phyloP scores from a whole-genome alignment of 1,140 invertebrate species.

The Hyposmocoma kahamanoa region DNA sequence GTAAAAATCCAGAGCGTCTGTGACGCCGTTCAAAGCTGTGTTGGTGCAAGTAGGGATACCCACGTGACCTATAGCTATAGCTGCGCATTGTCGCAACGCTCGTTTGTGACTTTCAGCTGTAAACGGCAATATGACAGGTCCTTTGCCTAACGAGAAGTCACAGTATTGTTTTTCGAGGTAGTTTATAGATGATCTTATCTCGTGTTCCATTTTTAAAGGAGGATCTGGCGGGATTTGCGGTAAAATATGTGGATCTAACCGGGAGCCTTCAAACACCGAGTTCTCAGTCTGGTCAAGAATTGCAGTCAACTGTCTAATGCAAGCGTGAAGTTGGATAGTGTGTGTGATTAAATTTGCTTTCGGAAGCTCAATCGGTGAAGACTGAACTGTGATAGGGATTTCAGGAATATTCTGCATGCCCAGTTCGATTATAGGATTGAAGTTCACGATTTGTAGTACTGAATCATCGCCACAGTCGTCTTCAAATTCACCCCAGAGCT shows the following conservation, averaged over 20 bases:
- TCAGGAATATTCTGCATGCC: constrained; percentile 69
- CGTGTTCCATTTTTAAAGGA: constrained; percentile 41
- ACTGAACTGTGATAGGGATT: constrained; percentile 60
- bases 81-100: constrained; percentile 61
- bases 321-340: constrained; percentile 55
- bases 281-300: constrained; percentile 55
- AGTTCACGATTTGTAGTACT: constrained; percentile 60
- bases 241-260: constrained; percentile 44
- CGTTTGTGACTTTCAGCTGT: constrained; percentile 60
- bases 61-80: constrained; percentile 60
- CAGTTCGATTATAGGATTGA: constrained; percentile 68
- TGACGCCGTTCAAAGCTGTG: constrained; percentile 53
- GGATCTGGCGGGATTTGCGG: constrained; percentile 45
- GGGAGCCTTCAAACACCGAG: constrained; percentile 43
- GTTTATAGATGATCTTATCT: constrained; percentile 45
- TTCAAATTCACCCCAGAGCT: constrained; percentile 67
- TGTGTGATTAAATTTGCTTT: constrained; percentile 58
- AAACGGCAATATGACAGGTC: constrained; percentile 50
- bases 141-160: constrained; percentile 62
- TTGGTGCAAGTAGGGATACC: constrained; percentile 51
- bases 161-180: constrained; percentile 60
- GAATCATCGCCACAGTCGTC: constrained; percentile 44
- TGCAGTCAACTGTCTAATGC: constrained; percentile 39
- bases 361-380: constrained; percentile 56
- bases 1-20: constrained; percentile 61